Base-by-base conservation (phyloP, 2,888 invertebrate genomes). In the Orchesellides sinensis region DNA sequence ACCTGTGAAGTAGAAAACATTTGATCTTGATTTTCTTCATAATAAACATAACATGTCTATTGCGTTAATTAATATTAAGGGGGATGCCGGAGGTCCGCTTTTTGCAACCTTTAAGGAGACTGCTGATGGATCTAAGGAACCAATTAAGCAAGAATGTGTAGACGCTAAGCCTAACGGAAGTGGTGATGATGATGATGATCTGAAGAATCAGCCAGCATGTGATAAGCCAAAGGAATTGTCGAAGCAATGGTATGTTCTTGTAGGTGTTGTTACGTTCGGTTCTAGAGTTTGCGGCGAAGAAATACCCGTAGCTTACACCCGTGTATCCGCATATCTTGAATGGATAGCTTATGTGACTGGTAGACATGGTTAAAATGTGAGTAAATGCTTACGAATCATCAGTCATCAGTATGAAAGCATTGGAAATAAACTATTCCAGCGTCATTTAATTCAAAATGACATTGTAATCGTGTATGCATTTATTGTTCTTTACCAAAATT, bases 271-370 rank as follows among this genome's bases (percentile, higher is more conserved):
- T 14, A 83, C 83, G 2, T 85, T 87, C 47, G 85, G 87, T 23
- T 61, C 84, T 0, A 69, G 21, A 40, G 81, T 79, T 19, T 87
- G 87, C 68, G 87, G 87, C 8, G 72, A 69, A 3, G 80, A 77
- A 5, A 69, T 63, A 35, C 87, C 87, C n/a, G 85, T 83, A 0
- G 84, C 83, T 2, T 87, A 78, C 49, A 84, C 87, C 5, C 59
- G 87, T 25, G 70, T 87, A 8, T 84, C 86, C 0, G 87, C 83
- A 2, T 83, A 87, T 40, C 56, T 87, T 25, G 83, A 87, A 79
- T 85, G 85, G 85, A 82, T 85, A 25, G 68, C 82, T 12, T 83
- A 66, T 27, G 82, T 85, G 19, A 83, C 79, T 25, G 85, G 85
- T 0, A 69, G 83, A 65, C 85, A 83, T 68, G 85, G 85, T 1